Evolutionary conservation across 2,888 invertebrate genomes (phyloP).

Genomic region (Trachelus stipa): DNA sequence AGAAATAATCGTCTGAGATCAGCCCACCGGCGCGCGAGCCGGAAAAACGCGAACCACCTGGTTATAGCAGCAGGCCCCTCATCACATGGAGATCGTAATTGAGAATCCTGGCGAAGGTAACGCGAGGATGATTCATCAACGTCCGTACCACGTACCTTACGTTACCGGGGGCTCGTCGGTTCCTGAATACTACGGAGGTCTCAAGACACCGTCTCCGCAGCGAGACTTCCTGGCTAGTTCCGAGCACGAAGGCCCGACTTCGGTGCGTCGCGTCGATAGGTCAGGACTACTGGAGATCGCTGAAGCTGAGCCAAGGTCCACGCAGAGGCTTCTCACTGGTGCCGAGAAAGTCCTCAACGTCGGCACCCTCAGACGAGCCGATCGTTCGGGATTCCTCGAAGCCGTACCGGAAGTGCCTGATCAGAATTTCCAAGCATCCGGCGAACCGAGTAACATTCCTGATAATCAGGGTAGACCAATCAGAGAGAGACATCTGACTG

Average conservation of each 20-base stretch:
- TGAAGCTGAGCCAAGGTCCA: conserved; percentile 35
- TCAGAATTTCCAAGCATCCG: conserved; percentile 21
- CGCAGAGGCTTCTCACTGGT: conserved; percentile 19
- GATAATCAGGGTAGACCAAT: conserved; percentile 10
- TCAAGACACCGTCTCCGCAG: background rate
- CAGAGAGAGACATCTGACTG: conserved; percentile 43
- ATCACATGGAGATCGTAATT: conserved; percentile 62
- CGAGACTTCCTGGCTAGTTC: conserved; percentile 1
- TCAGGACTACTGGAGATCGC: conserved; percentile 59
- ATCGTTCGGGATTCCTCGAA: conserved; percentile 55
- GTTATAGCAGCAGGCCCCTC: conserved; percentile 65
- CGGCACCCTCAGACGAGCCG: conserved; percentile 46
- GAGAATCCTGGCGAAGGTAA: conserved; percentile 51
- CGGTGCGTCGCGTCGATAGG: conserved; percentile 56
- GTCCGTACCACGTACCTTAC: background rate
- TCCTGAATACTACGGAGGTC: conserved; percentile 16
- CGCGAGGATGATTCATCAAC: conserved; percentile 18
- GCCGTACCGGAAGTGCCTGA: conserved; percentile 60
- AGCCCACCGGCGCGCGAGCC: conserved; percentile 65
- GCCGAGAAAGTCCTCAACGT: conserved; percentile 29
- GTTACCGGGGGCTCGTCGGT: conserved; percentile 1
- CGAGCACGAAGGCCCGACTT: conserved; percentile 27
- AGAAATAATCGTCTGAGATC: conserved; percentile 89
- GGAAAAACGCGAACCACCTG: conserved; percentile 63
- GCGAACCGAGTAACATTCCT: background rate